Base-by-base conservation (phyloP, 1,140 invertebrate genomes). In the Homalodisca vitripennis region DNA sequence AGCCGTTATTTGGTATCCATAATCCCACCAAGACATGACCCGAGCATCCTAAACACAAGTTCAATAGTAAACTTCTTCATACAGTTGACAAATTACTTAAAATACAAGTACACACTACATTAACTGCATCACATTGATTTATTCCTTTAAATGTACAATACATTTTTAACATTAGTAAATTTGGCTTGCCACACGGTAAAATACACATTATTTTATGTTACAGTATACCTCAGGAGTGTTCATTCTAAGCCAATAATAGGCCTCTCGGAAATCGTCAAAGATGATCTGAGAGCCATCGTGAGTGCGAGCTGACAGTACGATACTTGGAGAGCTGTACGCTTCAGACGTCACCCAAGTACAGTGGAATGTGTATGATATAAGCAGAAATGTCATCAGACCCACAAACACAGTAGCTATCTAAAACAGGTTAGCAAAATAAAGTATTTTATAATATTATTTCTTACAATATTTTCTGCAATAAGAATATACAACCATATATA, bases 1-100 rank as follows among this genome's bases (percentile, higher is more conserved):
- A 14, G 95, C 95, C 24, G 97, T 98, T 82, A 99, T 98, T 82
- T 99, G 97, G 82, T 99, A 99, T 3, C 97, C 97, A 82, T 99
- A 99, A 89, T 99, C 97, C 97, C 97, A 99, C 97, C 97, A 98
- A 1, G 95, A 98, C 97, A 99, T 99, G 46, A 99, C 89, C 82
- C 94, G 93, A 2, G 96, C 90, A 83, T 98, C 90, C 90, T 94
- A 41, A 41, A 41, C 34, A 41, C n/a, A n/a, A 41, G 34, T 41
- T 41, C 34, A 41, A n/a, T n/a, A n/a, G n/a, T n/a, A n/a, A n/a
- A n/a, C n/a, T n/a, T n/a, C n/a, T n/a, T n/a, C n/a, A n/a, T n/a
- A n/a, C n/a, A n/a, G n/a, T n/a, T n/a, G n/a, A n/a, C n/a, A n/a
- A n/a, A n/a, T n/a, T n/a, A n/a, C n/a, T n/a, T n/a, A n/a, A n/a